phyloP scores from a whole-genome alignment of 2,113 vertebrate genomes.

The Cryptotis parvus region DNA sequence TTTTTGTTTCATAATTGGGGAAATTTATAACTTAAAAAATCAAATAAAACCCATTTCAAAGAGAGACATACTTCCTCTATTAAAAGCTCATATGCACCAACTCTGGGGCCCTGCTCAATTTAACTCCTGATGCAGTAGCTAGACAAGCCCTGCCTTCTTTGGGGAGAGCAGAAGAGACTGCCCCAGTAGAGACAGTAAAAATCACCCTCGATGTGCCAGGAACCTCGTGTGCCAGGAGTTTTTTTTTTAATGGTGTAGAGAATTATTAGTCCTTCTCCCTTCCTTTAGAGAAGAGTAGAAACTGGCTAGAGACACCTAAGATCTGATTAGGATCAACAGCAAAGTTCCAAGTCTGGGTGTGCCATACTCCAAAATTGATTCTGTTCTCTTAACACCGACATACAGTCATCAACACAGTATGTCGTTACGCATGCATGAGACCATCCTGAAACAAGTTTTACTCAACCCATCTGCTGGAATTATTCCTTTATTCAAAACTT shows the following conservation, averaged over 20 bases:
- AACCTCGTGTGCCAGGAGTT: not conserved
- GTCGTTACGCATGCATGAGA: not conserved
- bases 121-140: conserved; percentile 55
- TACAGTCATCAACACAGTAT: not conserved
- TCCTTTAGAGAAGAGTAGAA: conserved; percentile 38
- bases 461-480: not conserved
- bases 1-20: not conserved
- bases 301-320: not conserved
- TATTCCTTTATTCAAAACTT: conserved; percentile 15
- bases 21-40: conserved; percentile 52
- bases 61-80: conserved; percentile 49
- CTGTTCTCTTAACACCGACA: not conserved
- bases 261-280: not conserved
- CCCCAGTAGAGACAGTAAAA: not conserved
- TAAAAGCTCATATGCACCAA: conserved; percentile 35
- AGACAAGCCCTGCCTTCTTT: conserved; percentile 49
- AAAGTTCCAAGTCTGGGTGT: not conserved
- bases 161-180: conserved; percentile 10
- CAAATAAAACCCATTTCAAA: conserved; percentile 49
- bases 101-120: conserved; percentile 58
- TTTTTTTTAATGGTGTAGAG: conserved; percentile 17
- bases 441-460: conserved; percentile 18
- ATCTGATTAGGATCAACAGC: not conserved
- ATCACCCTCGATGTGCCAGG: not conserved
- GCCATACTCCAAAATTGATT: not conserved